Conservation (phyloP, 2,888 invertebrate species). For the Drepana falcataria region DNA sequence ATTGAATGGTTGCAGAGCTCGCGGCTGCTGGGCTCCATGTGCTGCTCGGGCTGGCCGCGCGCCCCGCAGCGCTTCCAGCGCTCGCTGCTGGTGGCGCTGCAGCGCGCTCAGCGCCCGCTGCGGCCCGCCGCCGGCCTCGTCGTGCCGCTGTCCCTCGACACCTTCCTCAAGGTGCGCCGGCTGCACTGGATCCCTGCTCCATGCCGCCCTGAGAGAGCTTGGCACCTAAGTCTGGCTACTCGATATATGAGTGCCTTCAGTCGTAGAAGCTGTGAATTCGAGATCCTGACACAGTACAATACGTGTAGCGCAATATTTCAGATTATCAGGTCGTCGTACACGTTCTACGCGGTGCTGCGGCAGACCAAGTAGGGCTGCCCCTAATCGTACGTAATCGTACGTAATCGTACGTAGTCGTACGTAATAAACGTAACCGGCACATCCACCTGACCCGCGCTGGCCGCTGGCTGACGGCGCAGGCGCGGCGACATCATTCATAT, state of each 20-base stretch:
- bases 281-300: too few species aligned
- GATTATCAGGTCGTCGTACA: slow-evolving; percentile 67
- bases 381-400: too few species aligned
- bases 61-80: slow-evolving; percentile 33
- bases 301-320: slow-evolving; percentile 27
- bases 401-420: too few species aligned
- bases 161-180: slow-evolving; percentile 49
- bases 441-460: too few species aligned
- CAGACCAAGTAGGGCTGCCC: slow-evolving; percentile 45
- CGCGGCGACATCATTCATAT: too few species aligned
- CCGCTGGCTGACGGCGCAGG: too few species aligned
- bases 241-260: too few species aligned
- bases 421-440: too few species aligned
- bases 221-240: too few species aligned
- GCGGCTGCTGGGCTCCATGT: slow-evolving; percentile 54
- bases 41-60: slow-evolving; percentile 53
- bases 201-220: too few species aligned
- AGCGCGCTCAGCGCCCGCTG: slow-evolving; percentile 63
- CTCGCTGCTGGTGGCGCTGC: slow-evolving; percentile 62
- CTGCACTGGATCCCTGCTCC: too few species aligned
- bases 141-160: slow-evolving; percentile 70
- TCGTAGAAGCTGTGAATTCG: too few species aligned
- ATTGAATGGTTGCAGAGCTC: slow-evolving; percentile 47
- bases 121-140: slow-evolving; percentile 66
- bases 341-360: slow-evolving; percentile 63